Base-by-base conservation (phyloP, 2,113 vertebrate genomes). In the Empidonax traillii region DNA sequence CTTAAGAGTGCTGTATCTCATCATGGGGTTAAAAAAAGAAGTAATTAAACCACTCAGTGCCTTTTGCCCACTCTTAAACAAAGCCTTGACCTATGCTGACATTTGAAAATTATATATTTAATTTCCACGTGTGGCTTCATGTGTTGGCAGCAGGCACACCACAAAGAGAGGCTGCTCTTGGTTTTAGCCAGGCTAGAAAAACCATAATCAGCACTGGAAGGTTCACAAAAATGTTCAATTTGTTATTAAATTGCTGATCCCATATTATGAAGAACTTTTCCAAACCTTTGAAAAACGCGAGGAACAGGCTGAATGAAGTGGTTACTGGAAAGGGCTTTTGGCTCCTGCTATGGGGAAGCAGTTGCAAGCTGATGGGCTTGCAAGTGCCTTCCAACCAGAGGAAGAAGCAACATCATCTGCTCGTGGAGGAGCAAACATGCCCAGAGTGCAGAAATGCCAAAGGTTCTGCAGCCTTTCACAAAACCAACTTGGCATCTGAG, bases 171-270 rank as follows among this genome's bases (percentile, higher is more conserved):
- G 14, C 61, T 86, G 82, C 18, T 91, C 44, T 74, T 82, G 46
- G 62, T 43, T 93, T 83, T 87, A 94, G 67, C 67, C 82, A 68
- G 68, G 35, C 72, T 88, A 85, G 41, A 61, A 90, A 90, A 95
- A 90, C 93, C 85, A 84, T 94, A 93, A 96, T 94, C 81, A 92
- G 52, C 68, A 75, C 15, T 93, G 93, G 92, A 94, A 87, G 3
- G 73, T n/a, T 96, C 76, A 92, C 95, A 97, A 88, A 94, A 93
- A 96, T 93, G 89, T 81, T 93, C 86, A 71, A 92, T 94, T 94
- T 94, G 75, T 93, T 89, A 94, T 77, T 81, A 88, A 96, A 88
- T 35, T 86, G 65, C 72, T 4, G 4, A 94, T 80, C 91, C 85
- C 61, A 43, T 81, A 95, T 95, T 71, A 90, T 37, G 44, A 92